Conservation (phyloP, 2,113 vertebrate genomes). For the Castor canadensis region DNA sequence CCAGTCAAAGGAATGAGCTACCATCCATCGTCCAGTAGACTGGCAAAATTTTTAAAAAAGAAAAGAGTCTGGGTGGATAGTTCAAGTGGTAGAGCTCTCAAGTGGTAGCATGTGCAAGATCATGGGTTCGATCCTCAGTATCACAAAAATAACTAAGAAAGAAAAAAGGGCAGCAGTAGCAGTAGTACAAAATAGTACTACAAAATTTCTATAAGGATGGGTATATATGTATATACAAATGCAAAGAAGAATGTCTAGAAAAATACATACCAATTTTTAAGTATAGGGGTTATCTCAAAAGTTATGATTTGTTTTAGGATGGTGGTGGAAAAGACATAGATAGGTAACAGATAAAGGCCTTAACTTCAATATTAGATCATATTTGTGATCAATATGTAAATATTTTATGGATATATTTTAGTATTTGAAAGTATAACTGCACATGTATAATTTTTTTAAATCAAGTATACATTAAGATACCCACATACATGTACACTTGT, state of each 20-base stretch:
- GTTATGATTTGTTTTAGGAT: conserved; percentile 32
- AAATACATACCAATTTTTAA: background rate
- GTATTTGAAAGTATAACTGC: conserved; percentile 20
- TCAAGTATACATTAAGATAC: background rate
- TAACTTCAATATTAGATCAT: background rate
- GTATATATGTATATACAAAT: background rate
- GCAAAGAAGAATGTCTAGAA: conserved; percentile 23
- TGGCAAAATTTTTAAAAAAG: background rate
- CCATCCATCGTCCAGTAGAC: background rate
- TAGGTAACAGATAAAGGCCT: background rate
- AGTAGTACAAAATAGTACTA: background rate
- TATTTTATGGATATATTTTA: conserved; percentile 47
- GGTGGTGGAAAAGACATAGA: background rate
- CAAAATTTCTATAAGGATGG: background rate
- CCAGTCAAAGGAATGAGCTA: conserved; percentile 3
- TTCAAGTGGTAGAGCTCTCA: too few relatives aligned
- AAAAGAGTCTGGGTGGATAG: too few relatives aligned
- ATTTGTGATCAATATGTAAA: conserved; percentile 7
- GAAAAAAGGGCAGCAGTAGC: background rate
- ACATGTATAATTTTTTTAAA: conserved; percentile 11
- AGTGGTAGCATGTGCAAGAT: too few relatives aligned
- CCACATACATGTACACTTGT: background rate
- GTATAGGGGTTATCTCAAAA: background rate
- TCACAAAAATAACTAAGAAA: too few relatives aligned
- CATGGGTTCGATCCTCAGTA: too few relatives aligned